Evolutionary conservation across 2,113 vertebrate genomes (phyloP).

Genomic region (Acrocephalus arundinaceus): DNA sequence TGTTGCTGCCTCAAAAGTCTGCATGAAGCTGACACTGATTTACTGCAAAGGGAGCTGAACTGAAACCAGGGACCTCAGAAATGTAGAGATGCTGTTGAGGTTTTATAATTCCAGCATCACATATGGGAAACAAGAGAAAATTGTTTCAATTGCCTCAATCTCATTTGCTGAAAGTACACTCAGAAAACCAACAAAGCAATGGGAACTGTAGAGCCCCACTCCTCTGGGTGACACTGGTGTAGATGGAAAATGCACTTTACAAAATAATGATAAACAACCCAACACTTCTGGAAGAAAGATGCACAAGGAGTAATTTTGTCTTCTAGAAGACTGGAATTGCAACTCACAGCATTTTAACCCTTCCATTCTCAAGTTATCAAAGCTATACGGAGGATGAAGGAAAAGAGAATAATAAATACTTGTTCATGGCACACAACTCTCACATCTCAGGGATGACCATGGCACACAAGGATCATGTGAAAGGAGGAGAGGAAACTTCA

Average conservation of each 20-base stretch:
- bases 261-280: not conserved
- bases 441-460: not conserved
- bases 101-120: not conserved
- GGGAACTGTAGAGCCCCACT: not conserved
- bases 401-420: not conserved
- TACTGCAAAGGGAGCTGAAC: not conserved
- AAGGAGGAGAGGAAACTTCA: not conserved
- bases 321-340: not conserved
- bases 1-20: not conserved
- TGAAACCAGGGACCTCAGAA: not conserved
- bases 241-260: not conserved
- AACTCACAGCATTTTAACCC: not conserved
- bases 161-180: not conserved
- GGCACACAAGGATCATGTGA: not conserved
- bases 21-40: not conserved
- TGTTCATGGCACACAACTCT: not conserved
- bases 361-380: not conserved
- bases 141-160: not conserved
- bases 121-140: rapidly evolving
- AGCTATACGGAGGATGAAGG: not conserved
- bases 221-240: not conserved
- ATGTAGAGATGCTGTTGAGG: not conserved
- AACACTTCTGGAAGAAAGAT: not conserved
- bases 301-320: not conserved
- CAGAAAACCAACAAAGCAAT: not conserved